Conservation (phyloP, 2,113 vertebrate species). For the Cololabis saira region DNA sequence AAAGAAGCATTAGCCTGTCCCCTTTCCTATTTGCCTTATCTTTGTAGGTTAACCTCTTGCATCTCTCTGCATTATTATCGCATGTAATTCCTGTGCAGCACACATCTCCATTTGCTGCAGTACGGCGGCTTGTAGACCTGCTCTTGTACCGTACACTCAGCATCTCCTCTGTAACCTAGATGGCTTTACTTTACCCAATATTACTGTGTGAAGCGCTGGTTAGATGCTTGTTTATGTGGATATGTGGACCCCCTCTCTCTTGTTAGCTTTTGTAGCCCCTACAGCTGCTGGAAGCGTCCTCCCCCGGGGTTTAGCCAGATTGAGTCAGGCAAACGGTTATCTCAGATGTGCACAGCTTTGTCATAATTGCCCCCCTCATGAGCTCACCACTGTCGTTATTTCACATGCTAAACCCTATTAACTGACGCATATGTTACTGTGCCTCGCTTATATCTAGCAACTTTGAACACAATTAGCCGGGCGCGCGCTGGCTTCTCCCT, state of each 20-base stretch:
- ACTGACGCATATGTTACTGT: constrained; percentile 70
- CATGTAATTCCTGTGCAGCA: not conserved
- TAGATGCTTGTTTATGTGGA: constrained; percentile 66
- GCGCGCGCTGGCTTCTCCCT: constrained; percentile 52
- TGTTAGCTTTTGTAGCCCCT: constrained; percentile 57
- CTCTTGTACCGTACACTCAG: not conserved
- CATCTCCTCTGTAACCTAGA: constrained; percentile 27
- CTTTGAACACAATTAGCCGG: constrained; percentile 76
- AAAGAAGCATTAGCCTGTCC: not conserved
- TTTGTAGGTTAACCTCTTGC: constrained; percentile 6
- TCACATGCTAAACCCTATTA: constrained; percentile 75
- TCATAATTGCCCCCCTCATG: constrained; percentile 77
- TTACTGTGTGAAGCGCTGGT: constrained; percentile 51
- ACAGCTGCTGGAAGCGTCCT: constrained; percentile 48
- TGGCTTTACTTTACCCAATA: constrained; percentile 38
- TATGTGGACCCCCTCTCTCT: constrained; percentile 20
- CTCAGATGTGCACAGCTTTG: constrained; percentile 69
- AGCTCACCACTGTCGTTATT: constrained; percentile 65
- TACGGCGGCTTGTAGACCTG: not conserved
- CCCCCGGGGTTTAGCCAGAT: constrained; percentile 70
- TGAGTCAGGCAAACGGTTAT: constrained; percentile 73
- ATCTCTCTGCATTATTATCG: constrained; percentile 4
- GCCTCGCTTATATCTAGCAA: constrained; percentile 62
- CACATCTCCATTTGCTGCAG: not conserved
- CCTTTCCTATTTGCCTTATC: constrained; percentile 3